phyloP scores from a whole-genome alignment of 1,140 invertebrate species.

The Bombus confusus region DNA sequence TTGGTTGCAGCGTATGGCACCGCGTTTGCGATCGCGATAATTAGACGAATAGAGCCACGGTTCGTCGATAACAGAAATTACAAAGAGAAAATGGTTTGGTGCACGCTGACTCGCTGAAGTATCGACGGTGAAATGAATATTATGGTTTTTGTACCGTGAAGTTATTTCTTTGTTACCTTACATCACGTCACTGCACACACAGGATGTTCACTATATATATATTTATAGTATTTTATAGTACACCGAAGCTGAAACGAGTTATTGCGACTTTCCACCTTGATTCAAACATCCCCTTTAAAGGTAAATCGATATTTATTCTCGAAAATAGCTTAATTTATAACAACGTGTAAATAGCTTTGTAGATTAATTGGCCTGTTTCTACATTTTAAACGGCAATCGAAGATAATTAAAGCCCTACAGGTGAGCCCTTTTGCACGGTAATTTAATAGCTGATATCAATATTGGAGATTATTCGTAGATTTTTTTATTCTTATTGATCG shows the following conservation, averaged over 20 bases:
- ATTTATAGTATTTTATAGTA: neutral
- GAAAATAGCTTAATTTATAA: neutral
- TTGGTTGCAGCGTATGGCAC: neutral
- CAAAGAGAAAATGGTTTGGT: conserved; percentile 42
- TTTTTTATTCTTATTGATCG: neutral
- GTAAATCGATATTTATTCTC: neutral
- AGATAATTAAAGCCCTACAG: neutral
- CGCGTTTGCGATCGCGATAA: conserved; percentile 34
- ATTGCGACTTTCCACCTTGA: neutral
- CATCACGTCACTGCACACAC: neutral
- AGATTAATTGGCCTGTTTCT: neutral
- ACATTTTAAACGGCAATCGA: neutral
- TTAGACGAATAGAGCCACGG: conserved; percentile 16
- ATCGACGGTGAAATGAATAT: conserved; percentile 38
- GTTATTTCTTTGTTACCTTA: conserved; percentile 20
- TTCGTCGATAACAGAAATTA: conserved; percentile 33
- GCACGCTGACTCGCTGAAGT: conserved; percentile 13
- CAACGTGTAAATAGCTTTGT: neutral
- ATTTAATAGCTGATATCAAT: neutral
- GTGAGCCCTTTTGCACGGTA: neutral
- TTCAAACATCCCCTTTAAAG: neutral
- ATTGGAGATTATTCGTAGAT: neutral
- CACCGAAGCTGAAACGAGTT: neutral
- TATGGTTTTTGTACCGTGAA: conserved; percentile 24
- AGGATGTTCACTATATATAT: neutral